A percentile compares a stretch with the other conserved stretches of the same genome.
Evolutionary conservation across 37 sponge, comb jelly and placozoan species (phyloP).

Genomic region (Chondrilla cf. caribensis): DNA sequence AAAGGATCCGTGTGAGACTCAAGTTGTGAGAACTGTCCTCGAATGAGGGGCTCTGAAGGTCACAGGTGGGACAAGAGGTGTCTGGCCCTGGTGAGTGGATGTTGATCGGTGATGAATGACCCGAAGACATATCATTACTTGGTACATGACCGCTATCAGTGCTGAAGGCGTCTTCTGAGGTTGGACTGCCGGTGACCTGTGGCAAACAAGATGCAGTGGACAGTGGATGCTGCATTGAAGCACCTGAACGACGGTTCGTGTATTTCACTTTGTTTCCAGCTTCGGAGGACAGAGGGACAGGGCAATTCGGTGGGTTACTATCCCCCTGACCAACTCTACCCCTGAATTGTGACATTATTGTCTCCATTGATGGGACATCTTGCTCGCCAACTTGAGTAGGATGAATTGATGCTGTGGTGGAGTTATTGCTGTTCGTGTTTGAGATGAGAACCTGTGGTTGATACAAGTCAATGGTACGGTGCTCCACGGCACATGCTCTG

Average conservation of each 20-base stretch:
- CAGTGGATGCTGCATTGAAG: too few species aligned
- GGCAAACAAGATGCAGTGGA: neutral
- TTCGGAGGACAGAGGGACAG: neutral
- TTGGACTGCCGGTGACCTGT: neutral
- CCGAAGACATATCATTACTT: neutral
- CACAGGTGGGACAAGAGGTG: neutral
- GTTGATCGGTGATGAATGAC: neutral
- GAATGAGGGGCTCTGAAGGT: neutral
- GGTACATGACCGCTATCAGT: neutral
- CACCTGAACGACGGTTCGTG: constrained; percentile 1
- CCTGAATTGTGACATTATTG: neutral
- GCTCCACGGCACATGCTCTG: neutral
- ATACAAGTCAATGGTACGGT: neutral
- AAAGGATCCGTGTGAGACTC: too few species aligned
- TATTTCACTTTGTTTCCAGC: neutral
- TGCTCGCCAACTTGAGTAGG: neutral
- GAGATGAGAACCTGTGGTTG: neutral
- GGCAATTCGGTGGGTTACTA: too few species aligned
- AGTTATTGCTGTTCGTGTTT: neutral
- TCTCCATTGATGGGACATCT: neutral
- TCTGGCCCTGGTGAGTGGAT: neutral
- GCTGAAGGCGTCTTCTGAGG: neutral
- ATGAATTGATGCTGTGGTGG: neutral
- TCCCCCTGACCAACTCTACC: neutral
- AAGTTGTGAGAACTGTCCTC: too few species aligned